Percentiles rank a stretch among this genome's conserved stretches.
phyloP scores from a whole-genome alignment of 2,797 vertebrate species.

The Diplodus puntazzo region DNA sequence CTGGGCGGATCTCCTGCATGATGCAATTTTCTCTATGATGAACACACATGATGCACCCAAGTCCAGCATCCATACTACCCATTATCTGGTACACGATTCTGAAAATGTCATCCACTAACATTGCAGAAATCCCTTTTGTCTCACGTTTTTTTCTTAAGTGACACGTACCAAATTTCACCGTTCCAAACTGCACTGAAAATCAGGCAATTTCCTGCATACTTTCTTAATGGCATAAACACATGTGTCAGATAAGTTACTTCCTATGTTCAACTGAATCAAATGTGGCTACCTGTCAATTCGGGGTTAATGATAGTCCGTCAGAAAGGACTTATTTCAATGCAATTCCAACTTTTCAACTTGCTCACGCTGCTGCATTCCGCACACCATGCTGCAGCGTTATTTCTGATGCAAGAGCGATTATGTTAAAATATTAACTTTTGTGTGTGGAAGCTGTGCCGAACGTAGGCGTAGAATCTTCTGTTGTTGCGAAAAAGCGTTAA shows the following conservation, averaged over 20 bases:
- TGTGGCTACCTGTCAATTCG: not conserved
- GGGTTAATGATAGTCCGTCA: not conserved
- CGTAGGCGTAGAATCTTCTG: fast-evolving
- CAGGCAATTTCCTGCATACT: not conserved
- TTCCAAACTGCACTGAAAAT: not conserved
- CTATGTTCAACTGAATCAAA: not conserved
- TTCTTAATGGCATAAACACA: fast-evolving
- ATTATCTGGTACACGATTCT: not conserved
- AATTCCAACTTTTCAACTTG: not conserved
- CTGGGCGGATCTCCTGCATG: conserved; percentile 12
- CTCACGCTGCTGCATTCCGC: not conserved
- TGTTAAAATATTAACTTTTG: not conserved
- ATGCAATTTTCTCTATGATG: conserved; percentile 43
- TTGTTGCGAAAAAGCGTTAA: fast-evolving
- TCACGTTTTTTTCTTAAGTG: too few species aligned
- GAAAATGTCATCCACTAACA: not conserved
- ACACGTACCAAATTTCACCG: not conserved
- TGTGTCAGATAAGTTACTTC: fast-evolving
- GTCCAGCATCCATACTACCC: not conserved
- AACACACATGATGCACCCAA: not conserved
- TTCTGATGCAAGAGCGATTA: not conserved
- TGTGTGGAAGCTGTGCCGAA: conserved; percentile 2
- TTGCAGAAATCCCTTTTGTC: not conserved
- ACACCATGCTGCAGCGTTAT: not conserved
- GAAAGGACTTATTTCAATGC: not conserved